Evolutionary conservation across 2,888 invertebrate genomes (phyloP).

Genomic region (Acholoe squamosa): DNA sequence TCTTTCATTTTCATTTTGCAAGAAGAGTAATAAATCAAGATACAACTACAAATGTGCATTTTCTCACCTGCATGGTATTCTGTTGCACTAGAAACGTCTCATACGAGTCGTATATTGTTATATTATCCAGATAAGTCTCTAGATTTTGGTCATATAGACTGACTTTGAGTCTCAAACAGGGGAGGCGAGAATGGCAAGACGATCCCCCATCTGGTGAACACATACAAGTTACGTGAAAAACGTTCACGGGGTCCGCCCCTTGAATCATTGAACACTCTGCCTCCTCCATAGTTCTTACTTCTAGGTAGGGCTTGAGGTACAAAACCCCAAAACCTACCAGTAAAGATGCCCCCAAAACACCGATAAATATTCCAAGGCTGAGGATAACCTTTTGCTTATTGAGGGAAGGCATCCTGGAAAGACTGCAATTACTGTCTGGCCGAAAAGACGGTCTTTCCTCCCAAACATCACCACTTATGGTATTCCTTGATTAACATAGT

Average conservation of each 20-base stretch:
- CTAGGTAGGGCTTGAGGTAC: constrained; percentile 70
- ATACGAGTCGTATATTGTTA: constrained; percentile 69
- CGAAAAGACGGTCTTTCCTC: neutral
- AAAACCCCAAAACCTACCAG: constrained; percentile 70
- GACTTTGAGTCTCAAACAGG: constrained; percentile 65
- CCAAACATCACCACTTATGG: neutral
- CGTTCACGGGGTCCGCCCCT: neutral
- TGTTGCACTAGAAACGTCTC: constrained; percentile 69
- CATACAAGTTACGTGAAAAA: constrained; percentile 63
- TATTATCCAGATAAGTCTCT: constrained; percentile 35
- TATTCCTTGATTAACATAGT: neutral
- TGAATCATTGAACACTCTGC: constrained; percentile 30
- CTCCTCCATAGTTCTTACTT: constrained; percentile 60
- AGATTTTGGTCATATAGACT: constrained; percentile 28
- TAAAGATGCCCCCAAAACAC: constrained; percentile 69
- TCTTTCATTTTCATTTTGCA: too few species aligned
- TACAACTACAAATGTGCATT: neutral
- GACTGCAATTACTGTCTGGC: neutral
- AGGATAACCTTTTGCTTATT: constrained; percentile 68
- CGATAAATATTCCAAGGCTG: constrained; percentile 69
- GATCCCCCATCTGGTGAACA: constrained; percentile 67
- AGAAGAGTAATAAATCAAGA: too few species aligned
- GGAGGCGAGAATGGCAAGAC: constrained; percentile 67
- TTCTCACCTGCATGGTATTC: constrained; percentile 62
- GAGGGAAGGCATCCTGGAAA: neutral